Base-by-base conservation (phyloP, 2,113 vertebrate genomes). In the Phylloscopus trochiloides region DNA sequence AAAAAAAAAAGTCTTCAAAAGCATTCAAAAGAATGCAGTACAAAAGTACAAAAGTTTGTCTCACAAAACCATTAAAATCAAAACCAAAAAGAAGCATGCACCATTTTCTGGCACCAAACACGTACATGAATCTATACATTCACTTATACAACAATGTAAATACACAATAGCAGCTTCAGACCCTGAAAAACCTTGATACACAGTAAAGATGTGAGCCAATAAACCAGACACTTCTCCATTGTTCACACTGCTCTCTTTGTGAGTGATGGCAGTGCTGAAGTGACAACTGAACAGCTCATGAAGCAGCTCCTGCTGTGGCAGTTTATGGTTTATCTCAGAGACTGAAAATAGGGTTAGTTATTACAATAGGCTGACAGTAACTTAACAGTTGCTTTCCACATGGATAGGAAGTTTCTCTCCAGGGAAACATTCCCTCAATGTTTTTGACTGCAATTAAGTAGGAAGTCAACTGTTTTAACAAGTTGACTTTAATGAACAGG, bases 231-330 rank as follows among this genome's bases (percentile, higher is more conserved):
- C 32, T 65, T 76, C 52, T 63, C 68, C 36, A 52, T 50, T 91
- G 84, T 68, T 74, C 84, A 75, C 57, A 25, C 3, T 52, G 40
- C 40, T 63, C 42, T 45, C 70, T 75, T 31, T 48, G 43, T 78
- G 61, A 77, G 54, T 65, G 73, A 87, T 36, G 57, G 34, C 62
- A 85, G 66, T 24, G 52, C 70, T 68, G 36, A 85, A 93, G 67
- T 9, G 50, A 73, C 4, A 1, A 66, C 50, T 61, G 5, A 83
- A 86, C 32, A 90, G 85, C 52, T 88, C 77, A 22, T 6, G 38
- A 75, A 90, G 84, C 40, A 90, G 77, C 51, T 91, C 90, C 95
- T 75, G 87, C 92, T 84, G 80, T 28, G 61, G 61, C 65, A 73
- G 51, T 77, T 96, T 40, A 81, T 51, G 61, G 87, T 90, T 94